phyloP scores from a whole-genome alignment of 53 echinoderm and acorn worm species.

The Arbacia lixula region DNA sequence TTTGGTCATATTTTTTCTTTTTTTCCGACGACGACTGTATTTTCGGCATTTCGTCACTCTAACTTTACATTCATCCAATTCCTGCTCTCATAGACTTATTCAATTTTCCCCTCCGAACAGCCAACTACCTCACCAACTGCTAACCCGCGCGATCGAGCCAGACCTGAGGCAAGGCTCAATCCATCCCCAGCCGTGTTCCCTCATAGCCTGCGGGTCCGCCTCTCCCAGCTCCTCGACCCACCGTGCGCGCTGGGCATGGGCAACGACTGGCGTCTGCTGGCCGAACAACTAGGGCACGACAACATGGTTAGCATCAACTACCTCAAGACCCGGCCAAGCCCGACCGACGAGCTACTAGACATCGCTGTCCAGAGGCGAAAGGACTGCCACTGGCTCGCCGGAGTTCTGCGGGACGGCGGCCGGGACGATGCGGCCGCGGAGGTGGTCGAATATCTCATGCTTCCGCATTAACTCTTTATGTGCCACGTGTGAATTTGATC shows the following conservation, averaged over 20 bases:
- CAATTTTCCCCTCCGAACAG: no score
- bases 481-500: no score
- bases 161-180: no score
- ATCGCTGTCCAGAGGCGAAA: slow-evolving; percentile 64
- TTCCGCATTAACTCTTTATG: no score
- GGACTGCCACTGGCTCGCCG: slow-evolving; percentile 68
- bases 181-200: slow-evolving; percentile 47
- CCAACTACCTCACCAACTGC: no score
- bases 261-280: slow-evolving; percentile 90
- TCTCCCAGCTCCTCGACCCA: slow-evolving; percentile 71
- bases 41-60: no score
- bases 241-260: slow-evolving; percentile 56
- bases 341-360: slow-evolving; percentile 73
- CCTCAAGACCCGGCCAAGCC: slow-evolving; percentile 64
- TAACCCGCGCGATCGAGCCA: no score
- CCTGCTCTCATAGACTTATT: no score
- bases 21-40: no score
- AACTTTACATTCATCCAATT: no score
- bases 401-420: slow-evolving; percentile 42
- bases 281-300: slow-evolving; percentile 70
- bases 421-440: slow-evolving; percentile 76
- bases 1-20: no score
- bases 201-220: slow-evolving; percentile 68
- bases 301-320: slow-evolving; percentile 47
- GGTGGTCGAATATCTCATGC: slow-evolving; percentile 65